A percentile compares a stretch with the other conserved stretches of the same genome.
phyloP scores from a whole-genome alignment of 2,113 vertebrate species.

The Leptosomus discolor region DNA sequence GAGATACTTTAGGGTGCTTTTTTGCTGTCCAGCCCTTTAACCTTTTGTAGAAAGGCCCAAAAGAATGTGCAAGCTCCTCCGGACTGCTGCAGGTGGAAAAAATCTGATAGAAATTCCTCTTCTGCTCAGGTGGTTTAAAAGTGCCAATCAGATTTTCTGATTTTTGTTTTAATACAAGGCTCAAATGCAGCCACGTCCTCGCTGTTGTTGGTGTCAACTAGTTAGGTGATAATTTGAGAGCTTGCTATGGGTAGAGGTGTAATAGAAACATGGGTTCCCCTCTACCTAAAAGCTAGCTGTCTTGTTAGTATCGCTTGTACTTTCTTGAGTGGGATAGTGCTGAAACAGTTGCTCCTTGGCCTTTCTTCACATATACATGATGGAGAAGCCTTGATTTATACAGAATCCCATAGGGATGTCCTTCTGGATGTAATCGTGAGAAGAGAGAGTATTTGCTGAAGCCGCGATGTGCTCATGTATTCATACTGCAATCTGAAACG shows the following conservation, averaged over 20 bases:
- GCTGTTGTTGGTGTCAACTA: not conserved
- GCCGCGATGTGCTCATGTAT: fast-evolving
- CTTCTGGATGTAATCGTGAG: not conserved
- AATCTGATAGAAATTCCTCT: not conserved
- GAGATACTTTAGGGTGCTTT: not conserved
- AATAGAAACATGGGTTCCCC: not conserved
- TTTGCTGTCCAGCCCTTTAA: not conserved
- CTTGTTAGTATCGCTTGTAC: not conserved
- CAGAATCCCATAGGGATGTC: not conserved
- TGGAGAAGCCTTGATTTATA: not conserved
- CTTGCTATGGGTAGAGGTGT: not conserved
- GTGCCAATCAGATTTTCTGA: not conserved
- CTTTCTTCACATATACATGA: fast-evolving
- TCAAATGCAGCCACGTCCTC: not conserved
- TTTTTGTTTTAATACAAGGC: not conserved
- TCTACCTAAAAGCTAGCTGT: not conserved
- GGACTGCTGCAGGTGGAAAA: not conserved
- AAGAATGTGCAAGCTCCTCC: not conserved
- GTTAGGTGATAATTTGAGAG: not conserved
- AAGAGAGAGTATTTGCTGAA: not conserved
- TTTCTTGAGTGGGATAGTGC: not conserved
- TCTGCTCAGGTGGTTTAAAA: not conserved
- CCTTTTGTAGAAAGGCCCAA: not conserved
- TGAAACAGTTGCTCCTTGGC: not conserved
- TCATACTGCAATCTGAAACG: not conserved